Evolutionary conservation across 2,113 vertebrate species (phyloP).

Genomic region (Perognathus longimembris): DNA sequence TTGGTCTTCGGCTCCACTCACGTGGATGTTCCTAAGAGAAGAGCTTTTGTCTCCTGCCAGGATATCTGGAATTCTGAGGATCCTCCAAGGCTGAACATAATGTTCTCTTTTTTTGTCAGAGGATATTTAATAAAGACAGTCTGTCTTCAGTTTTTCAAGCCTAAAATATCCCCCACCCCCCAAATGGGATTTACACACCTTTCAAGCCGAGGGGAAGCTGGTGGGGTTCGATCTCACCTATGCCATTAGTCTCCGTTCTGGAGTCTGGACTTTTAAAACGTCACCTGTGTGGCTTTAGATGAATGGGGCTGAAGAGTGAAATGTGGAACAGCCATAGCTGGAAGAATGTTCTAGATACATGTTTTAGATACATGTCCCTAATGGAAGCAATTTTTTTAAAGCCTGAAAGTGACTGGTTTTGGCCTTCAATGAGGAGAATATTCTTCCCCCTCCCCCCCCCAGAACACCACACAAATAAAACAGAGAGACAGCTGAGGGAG

Average conservation of each 20-base stretch:
- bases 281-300: not conserved
- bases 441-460: constrained; percentile 18
- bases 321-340: constrained; percentile 7
- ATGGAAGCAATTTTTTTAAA: not conserved
- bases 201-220: constrained; percentile 30
- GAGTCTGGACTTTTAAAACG: constrained; percentile 19
- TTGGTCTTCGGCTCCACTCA: not conserved
- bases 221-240: constrained; percentile 18
- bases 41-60: not conserved
- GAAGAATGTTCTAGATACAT: not conserved
- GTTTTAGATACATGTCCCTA: constrained; percentile 17
- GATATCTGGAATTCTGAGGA: not conserved
- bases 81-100: not conserved
- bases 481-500: not conserved
- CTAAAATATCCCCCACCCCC: not conserved
- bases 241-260: not conserved
- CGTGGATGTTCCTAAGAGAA: not conserved
- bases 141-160: constrained; percentile 18
- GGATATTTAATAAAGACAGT: constrained; percentile 20
- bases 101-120: constrained; percentile 7
- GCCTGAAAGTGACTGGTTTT: constrained; percentile 31
- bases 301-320: constrained; percentile 14
- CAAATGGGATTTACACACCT: not conserved
- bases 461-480: not conserved
- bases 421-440: not conserved